Percentiles rank a stretch among this genome's conserved stretches.
Conservation (phyloP, 1,140 invertebrate species). For the Magallana gigas region DNA sequence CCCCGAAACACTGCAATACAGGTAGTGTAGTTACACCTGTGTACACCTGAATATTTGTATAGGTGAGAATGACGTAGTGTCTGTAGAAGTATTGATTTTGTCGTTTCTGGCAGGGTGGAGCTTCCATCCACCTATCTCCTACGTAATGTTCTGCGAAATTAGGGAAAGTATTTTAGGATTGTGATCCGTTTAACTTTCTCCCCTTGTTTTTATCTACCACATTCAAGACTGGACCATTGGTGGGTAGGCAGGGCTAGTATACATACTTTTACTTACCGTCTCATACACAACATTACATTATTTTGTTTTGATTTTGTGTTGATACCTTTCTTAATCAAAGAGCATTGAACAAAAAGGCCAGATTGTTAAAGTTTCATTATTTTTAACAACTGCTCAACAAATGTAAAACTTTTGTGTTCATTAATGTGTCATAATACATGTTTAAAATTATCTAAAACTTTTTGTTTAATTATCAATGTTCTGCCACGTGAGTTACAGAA, state of each 20-base stretch:
- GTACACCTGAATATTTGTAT: not conserved
- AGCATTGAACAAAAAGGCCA: no score
- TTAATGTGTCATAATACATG: no score
- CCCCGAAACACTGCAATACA: not conserved
- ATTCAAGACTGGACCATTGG: slow-evolving; percentile 1
- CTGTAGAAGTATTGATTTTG: slow-evolving; percentile 26
- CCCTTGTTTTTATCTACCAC: not conserved
- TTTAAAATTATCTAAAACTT: no score
- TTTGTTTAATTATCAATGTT: no score
- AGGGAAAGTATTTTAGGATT: slow-evolving; percentile 6
- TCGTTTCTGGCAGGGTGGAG: slow-evolving; percentile 15
- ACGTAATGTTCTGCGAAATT: slow-evolving; percentile 22
- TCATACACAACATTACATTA: no score
- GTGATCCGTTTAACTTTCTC: not conserved
- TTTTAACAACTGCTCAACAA: no score
- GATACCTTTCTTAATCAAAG: no score
- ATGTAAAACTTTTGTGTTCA: no score
- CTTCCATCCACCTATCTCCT: slow-evolving; percentile 4
- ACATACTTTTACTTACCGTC: no score
- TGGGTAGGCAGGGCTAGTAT: slow-evolving; percentile 11
- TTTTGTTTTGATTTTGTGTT: no score
- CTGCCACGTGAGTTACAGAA: not conserved
- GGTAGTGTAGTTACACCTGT: not conserved
- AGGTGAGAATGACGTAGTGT: slow-evolving; percentile 25
- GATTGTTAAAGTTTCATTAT: no score